Percentiles rank a stretch among this genome's conserved stretches.
Evolutionary conservation across 2,888 invertebrate species (phyloP).

Genomic region (Sisyra nigra): DNA sequence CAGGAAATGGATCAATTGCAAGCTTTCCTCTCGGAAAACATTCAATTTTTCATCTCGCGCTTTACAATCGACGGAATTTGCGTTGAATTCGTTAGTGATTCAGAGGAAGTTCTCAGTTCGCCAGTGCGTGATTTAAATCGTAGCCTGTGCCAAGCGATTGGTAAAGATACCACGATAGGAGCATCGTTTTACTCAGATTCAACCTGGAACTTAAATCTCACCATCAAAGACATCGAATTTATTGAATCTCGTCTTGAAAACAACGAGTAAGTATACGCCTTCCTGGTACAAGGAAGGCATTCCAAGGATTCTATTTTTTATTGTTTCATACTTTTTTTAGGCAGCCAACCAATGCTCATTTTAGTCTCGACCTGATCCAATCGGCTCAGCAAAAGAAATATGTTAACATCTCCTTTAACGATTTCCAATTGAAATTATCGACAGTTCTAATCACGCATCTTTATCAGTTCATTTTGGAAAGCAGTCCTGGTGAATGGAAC

Average conservation of each 20-base stretch:
- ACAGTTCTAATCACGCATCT: conserved; percentile 16
- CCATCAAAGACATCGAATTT: conserved; percentile 12
- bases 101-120: conserved; percentile 57
- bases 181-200: conserved; percentile 50
- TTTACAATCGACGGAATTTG: conserved; percentile 54
- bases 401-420: neutral
- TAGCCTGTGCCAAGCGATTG: conserved; percentile 49
- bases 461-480: conserved; percentile 25
- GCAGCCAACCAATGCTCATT: neutral
- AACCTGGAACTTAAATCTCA: conserved; percentile 33
- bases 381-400: neutral
- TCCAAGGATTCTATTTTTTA: no score
- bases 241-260: neutral
- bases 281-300: no score
- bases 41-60: conserved; percentile 41
- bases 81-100: conserved; percentile 52
- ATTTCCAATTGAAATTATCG: neutral
- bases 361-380: neutral
- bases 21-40: conserved; percentile 54
- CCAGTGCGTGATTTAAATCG: conserved; percentile 56
- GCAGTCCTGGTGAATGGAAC: conserved; percentile 34
- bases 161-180: conserved; percentile 47
- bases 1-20: conserved; percentile 28
- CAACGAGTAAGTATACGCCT: neutral
- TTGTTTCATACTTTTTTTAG: no score